These are phyloP conservation scores for Bombus ignitus DNA, from an alignment of 1,140 invertebrate genomes.

Conservation along the genomic window DNA sequence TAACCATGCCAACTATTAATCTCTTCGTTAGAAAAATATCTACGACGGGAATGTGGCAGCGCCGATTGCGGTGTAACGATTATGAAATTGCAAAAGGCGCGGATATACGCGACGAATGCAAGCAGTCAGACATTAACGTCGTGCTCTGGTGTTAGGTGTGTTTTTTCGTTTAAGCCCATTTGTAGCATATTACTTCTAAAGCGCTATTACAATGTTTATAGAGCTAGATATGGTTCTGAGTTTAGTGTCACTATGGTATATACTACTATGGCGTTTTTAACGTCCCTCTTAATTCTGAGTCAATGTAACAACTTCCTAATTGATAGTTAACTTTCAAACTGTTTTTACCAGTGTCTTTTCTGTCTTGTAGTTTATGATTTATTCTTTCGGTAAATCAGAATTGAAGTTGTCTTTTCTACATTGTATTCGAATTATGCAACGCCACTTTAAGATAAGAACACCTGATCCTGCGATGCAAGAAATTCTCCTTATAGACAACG, in stretches of 20 bases:
- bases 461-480: neutral
- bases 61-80: constrained; percentile 4
- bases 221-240: neutral
- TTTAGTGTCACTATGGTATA: no score
- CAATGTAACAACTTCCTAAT: neutral
- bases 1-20: constrained; percentile 33
- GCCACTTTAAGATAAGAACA: neutral
- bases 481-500: neutral
- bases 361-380: neutral
- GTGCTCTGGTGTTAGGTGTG: neutral
- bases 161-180: neutral
- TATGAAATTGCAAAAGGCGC: constrained; percentile 32
- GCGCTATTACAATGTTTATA: neutral
- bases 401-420: neutral
- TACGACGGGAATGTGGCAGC: neutral
- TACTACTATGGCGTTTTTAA: neutral
- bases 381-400: neutral
- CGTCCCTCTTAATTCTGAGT: neutral
- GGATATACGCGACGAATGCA: constrained; percentile 24
- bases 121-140: neutral
- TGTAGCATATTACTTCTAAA: neutral
- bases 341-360: neutral
- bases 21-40: constrained; percentile 21
- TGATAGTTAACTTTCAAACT: neutral
- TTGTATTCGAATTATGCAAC: neutral